A percentile compares a stretch with the other conserved stretches of the same genome.
Evolutionary conservation across 2,113 vertebrate species (phyloP).

Genomic region (Proterorhinus semilunaris): DNA sequence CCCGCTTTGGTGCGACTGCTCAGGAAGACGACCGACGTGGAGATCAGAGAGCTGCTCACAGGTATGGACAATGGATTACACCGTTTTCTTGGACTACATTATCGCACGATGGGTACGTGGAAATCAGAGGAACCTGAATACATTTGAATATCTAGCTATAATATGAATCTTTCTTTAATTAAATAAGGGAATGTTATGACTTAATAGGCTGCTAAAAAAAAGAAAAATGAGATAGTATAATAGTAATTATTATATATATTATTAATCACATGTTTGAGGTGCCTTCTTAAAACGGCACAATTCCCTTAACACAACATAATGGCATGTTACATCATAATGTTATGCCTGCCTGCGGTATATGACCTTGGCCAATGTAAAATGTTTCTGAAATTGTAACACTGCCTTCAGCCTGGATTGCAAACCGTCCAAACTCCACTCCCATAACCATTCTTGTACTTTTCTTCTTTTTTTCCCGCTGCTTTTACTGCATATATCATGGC

Average conservation of each 20-base stretch:
- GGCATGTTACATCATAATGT: not conserved
- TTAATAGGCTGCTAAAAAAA: too few species aligned
- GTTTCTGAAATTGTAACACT: not conserved
- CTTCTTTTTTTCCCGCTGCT: slow-evolving; percentile 23
- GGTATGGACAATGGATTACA: slow-evolving; percentile 72
- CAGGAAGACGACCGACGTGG: slow-evolving; percentile 92
- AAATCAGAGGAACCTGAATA: too few species aligned
- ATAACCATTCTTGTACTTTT: slow-evolving; percentile 3
- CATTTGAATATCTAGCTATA: too few species aligned
- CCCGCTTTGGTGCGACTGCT: slow-evolving; percentile 93
- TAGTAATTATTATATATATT: too few species aligned
- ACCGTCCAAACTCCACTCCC: not conserved
- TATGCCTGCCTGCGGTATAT: not conserved
- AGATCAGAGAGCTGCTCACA: slow-evolving; percentile 97
- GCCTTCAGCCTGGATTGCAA: slow-evolving; percentile 19
- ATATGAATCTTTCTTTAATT: too few species aligned
- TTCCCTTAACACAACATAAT: not conserved
- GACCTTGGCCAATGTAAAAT: not conserved
- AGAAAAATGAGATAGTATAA: too few species aligned
- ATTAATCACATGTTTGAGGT: too few species aligned
- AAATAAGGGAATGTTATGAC: too few species aligned
- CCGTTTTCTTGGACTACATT: too few species aligned
- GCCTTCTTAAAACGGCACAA: too few species aligned
- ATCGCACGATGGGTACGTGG: too few species aligned
- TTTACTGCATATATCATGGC: slow-evolving; percentile 14